Evolutionary conservation across 2,888 invertebrate genomes (phyloP), one percentile per base, ranked within the genome.

Genomic region (Mamestra brassicae): DNA sequence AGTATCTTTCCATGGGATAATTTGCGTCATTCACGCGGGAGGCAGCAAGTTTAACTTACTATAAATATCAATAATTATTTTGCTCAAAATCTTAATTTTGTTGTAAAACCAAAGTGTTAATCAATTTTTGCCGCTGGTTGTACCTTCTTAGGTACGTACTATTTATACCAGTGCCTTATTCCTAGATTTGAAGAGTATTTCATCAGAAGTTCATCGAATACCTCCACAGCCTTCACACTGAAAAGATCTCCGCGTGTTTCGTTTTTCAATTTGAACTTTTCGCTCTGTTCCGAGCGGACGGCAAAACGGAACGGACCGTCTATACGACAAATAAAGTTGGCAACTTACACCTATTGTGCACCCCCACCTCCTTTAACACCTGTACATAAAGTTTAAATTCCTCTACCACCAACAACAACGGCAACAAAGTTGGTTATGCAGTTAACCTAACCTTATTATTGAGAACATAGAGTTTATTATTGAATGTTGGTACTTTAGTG

Each of bases 221-320:
- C 52, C 17, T 5, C 36, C 36, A 26, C 52, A 68, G 36, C 7
- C 26, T 68, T 68, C 64, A 69, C 17, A 42, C 34, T 47, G 42
- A 71, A 83, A 81, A 78, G 74, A 73, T 54, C 8, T n/a, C 71
- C 5, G 65, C 72, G 75, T 78, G 84, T 83, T 85, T 85, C 68
- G 73, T 84, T 87, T 90, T 90, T 88, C 87, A 89, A 90, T 89
- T 89, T 79, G 83, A 89, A 93, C 90, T 92, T 89, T 76, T 78
- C 85, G 81, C 80, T 61, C 75, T 80, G 62, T 76, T 75, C 85
- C 78, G 82, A 82, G 67, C 78, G 83, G 84, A 89, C 68, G 57
- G 50, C 68, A 76, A 61, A 84, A 86, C 86, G 79, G 83, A 87
- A 89, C 85, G 78, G 71, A 68, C 77, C 76, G 71, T 62, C 77